Base-by-base conservation (phyloP, 2,888 invertebrate genomes). In the Philereme vetulata region DNA sequence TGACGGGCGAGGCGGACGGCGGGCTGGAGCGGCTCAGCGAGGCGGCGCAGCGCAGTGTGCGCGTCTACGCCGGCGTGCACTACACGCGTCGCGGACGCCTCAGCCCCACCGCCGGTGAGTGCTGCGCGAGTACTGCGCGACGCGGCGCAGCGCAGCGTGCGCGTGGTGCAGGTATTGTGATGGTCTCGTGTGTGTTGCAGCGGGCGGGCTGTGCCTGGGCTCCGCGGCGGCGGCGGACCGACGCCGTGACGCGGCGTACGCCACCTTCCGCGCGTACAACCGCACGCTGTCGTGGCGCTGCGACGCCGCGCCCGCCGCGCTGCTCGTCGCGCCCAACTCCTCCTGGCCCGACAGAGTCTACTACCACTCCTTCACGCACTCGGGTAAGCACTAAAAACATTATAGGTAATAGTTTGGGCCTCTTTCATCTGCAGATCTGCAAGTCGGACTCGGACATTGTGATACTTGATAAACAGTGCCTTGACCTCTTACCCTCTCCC, bases 281-380 rank as follows among this genome's bases (percentile, higher is more conserved):
- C 94, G 96, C 71, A 94, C 96, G 45, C 93, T 98, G 60, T 71
- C 87, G 42, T 94, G 95, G 80, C 80, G 88, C 10, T 98, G 98
- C 85, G 95, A 95, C 67, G 81, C 92, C n/a, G 94, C 95, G 34
- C 94, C 96, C 5, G 96, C 96, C 0, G 86, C 94, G 53, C 90
- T 98, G 55, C 94, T 94, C 79, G 95, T 98, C 51, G 95, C 97
- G 33, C 98, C 98, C 35, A 97, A 98, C 84, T 94, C 96, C 48
- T 94, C 97, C 3, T 98, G 98, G 96, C 98, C 98, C 0, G 98
- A 98, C 85, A 90, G 94, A 35, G 97, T 98, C 32, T 98, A 98
- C 87, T 97, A 97, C 84, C 96, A 98, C 91, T 98, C 98, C 62
- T 98, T 97, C 87, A 97, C 97, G 4, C 97, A 97, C 76, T 94